Base-by-base conservation (phyloP, 2,113 vertebrate species). In the Excalfactoria chinensis region DNA sequence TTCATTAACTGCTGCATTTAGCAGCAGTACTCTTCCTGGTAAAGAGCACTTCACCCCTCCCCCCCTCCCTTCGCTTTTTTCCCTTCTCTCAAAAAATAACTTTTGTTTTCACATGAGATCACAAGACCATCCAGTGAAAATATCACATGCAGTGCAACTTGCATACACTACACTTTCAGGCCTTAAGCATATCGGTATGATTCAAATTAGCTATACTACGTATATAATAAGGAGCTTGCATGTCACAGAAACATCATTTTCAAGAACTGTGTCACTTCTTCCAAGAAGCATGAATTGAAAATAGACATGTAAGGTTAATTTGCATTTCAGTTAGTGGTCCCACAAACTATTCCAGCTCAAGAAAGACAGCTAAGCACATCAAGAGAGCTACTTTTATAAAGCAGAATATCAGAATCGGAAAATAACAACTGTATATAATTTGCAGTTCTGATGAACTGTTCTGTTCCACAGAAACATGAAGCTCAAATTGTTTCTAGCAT, bases 241-340 rank as follows among this genome's bases (percentile, higher is more conserved):
- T 3, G 6, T 90, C 96, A 93, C 63, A 86, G 73, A 94, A 96
- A 82, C 35, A 84, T 20, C 77, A 89, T 87, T 90, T 93, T 93
- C 95, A 79, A 92, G 89, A 94, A 80, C 23, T 67, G n/a, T 82
- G 68, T 83, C 86, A 89, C 41, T 80, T 89, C 84, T 93, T 96
- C 91, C 94, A 92, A 89, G 87, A 94, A 96, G 51, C 4, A 10
- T 72, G 59, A 93, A 86, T 40, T 86, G 62, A 90, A 82, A 4
- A 89, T 64, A 90, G 18, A 59, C 67, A 84, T 72, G 62, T 86
- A 89, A 44, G 37, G 35, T 46, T 84, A 22, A 87, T 90, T 85
- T 93, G 74, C 87, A 95, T 96, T 96, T 93, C 93, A 73, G 91
- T 40, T 94, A 73, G 49, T 85, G 41, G 49, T 79, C 46, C 44